Evolutionary conservation across 1,140 invertebrate genomes (phyloP), one percentile per base, ranked within the genome.

Genomic region (Drosophila mojavensis): DNA sequence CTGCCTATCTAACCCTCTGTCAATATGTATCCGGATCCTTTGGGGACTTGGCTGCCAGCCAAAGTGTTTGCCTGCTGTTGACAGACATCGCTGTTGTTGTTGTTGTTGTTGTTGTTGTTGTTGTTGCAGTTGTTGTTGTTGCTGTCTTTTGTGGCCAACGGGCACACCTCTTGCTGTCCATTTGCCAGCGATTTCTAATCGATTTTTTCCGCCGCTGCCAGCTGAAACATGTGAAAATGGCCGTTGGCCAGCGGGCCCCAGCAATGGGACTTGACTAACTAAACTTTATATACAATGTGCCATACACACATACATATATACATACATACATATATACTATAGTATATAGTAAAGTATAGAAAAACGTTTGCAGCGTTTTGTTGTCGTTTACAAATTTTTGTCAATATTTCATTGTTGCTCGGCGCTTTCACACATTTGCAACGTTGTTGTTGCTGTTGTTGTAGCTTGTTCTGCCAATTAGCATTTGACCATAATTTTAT

Each of bases 101-200:
- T 30, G 6, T n/a, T n/a, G 48, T 33, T 63, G 53, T 50, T 58
- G 64, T 13, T 50, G 45, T 4, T 66, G 28, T 30, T 24, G 20
- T 3, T 2, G 20, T 5, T n/a, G 54, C 45, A 13, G 53, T 50
- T 58, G 64, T 13, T 50, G 45, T 4, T 66, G 28, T 59, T 51
- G 48, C 39, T 63, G 72, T 70, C 63, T 64, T 48, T 67, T 78
- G 55, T 67, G 67, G 83, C 83, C 83, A 68, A 67, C 79, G 83
- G 83, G 84, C 82, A 86, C 82, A 86, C 82, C 82, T 86, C 83
- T 79, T 74, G 83, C 83, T 89, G 84, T 86, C 83, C 83, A 86
- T 86, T 88, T 86, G 79, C 79, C 84, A 88, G 74, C 79, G 83
- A 83, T 86, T 86, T 86, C 83, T 86, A 86, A 86, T 86, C 84